Evolutionary conservation across 1,140 invertebrate species (phyloP).

Genomic region (Solen grandis): DNA sequence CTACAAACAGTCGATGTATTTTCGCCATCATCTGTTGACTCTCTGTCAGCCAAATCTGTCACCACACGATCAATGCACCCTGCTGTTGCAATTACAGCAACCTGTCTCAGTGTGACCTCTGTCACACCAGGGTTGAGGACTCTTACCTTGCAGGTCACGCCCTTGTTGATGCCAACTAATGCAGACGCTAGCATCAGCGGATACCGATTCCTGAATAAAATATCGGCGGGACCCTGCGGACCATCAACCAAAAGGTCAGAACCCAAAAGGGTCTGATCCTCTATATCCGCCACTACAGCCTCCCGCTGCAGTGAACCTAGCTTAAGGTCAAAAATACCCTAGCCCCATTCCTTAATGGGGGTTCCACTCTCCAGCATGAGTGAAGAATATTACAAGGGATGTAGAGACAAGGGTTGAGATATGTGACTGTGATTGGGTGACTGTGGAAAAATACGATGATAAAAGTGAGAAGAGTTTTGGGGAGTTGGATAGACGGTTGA

Average conservation of each 20-base stretch:
- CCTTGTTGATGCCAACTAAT: neutral
- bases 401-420: too few species aligned
- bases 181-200: neutral
- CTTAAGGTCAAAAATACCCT: neutral
- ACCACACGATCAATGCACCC: neutral
- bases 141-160: neutral
- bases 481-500: too few species aligned
- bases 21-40: neutral
- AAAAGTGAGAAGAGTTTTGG: too few species aligned
- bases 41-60: neutral
- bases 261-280: conserved; percentile 9
- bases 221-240: neutral
- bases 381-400: too few species aligned
- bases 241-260: neutral
- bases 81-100: neutral
- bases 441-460: too few species aligned
- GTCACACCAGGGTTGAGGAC: neutral
- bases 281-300: neutral
- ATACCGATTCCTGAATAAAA: conserved; percentile 4
- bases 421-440: too few species aligned
- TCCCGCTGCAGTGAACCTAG: neutral
- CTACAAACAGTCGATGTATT: neutral
- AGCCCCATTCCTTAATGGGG: neutral
- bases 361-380: too few species aligned
- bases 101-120: neutral